A percentile compares a stretch with the other conserved stretches of the same genome.
Conservation (phyloP, 53 echinoderm and acorn worm species). For the Glandiceps talaboti region DNA sequence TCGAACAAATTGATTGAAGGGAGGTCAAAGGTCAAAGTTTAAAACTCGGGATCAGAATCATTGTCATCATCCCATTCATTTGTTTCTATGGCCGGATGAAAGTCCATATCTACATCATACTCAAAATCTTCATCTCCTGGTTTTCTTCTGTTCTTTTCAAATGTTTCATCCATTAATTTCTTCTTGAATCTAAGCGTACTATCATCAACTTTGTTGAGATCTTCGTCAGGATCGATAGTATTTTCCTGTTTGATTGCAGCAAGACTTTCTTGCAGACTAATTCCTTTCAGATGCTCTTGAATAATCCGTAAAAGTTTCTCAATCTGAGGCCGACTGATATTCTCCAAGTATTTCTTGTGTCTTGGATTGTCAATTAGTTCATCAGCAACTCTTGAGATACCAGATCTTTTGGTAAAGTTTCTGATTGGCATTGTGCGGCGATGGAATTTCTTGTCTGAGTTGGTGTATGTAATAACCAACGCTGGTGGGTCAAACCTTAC, state of each 20-base stretch:
- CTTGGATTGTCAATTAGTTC: slow-evolving; percentile 70
- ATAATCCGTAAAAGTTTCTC: slow-evolving; percentile 68
- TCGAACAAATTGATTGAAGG: no score
- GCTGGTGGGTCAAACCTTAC: slow-evolving; percentile 71
- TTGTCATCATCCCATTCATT: slow-evolving; percentile 91
- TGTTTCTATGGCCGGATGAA: slow-evolving; percentile 42
- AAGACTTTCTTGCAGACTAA: slow-evolving; percentile 57
- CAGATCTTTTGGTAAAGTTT: slow-evolving; percentile 69
- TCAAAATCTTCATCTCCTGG: slow-evolving; percentile 40
- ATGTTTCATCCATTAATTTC: slow-evolving; percentile 73
- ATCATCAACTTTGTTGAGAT: slow-evolving; percentile 75
- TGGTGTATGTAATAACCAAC: slow-evolving; percentile 59
- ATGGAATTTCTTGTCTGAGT: slow-evolving; percentile 42
- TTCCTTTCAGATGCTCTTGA: slow-evolving; percentile 52
- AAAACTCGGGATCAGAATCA: slow-evolving; percentile 58
- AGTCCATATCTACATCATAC: slow-evolving; percentile 88
- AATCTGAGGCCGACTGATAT: slow-evolving; percentile 44
- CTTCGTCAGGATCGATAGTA: slow-evolving; percentile 60
- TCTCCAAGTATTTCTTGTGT: slow-evolving; percentile 67
- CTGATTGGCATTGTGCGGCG: slow-evolving; percentile 75
- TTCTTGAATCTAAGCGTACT: slow-evolving; percentile 53
- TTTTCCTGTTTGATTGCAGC: slow-evolving; percentile 29
- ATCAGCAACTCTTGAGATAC: slow-evolving; percentile 32
- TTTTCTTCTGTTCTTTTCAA: slow-evolving; percentile 79
- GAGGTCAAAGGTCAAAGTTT: no score